These are phyloP conservation scores for Pelosia muscerda DNA, from an alignment of 2,888 invertebrate species.

Conservation along the genomic window DNA sequence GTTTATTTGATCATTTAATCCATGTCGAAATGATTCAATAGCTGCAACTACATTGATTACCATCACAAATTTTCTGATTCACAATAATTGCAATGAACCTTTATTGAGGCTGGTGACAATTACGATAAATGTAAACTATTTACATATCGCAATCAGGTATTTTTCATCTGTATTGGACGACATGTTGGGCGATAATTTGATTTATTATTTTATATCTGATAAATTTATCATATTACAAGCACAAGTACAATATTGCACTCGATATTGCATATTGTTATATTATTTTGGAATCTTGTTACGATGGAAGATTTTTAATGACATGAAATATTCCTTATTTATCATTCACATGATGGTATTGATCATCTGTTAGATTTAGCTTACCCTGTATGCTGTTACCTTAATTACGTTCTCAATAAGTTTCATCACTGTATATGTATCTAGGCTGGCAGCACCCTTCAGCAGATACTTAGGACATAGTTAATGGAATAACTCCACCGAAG, in stretches of 20 bases:
- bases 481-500: too few species aligned
- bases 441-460: too few species aligned
- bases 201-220: neutral
- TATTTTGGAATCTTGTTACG: too few species aligned
- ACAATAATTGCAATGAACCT: neutral
- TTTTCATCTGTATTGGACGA: neutral
- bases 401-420: too few species aligned
- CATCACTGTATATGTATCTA: too few species aligned
- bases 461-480: too few species aligned
- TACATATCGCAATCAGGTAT: constrained; percentile 1
- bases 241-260: neutral
- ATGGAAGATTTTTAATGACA: neutral
- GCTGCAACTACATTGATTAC: neutral
- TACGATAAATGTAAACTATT: neutral
- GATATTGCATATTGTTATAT: too few species aligned
- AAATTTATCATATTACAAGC: neutral
- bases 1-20: neutral
- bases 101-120: neutral
- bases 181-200: neutral
- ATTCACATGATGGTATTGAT: too few species aligned
- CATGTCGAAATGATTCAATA: neutral
- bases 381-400: too few species aligned
- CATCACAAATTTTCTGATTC: neutral
- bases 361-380: too few species aligned
- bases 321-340: neutral